phyloP scores from a whole-genome alignment of 2,888 invertebrate species.

The Thymelicus sylvestris region DNA sequence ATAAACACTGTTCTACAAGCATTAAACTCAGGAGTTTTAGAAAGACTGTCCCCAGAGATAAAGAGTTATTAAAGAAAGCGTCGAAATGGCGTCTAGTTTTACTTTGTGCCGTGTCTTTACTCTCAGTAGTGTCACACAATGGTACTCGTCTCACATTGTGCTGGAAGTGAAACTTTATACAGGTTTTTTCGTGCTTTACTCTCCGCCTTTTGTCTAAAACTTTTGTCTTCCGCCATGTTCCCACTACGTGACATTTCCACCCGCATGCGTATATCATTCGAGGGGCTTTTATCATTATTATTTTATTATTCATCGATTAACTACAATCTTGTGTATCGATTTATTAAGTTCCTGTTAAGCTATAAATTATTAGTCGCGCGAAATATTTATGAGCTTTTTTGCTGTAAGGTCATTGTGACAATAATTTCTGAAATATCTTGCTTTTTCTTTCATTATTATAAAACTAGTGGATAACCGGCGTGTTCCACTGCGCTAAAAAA shows the following conservation, averaged over 20 bases:
- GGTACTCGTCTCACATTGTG: constrained; percentile 58
- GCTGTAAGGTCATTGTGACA: background rate
- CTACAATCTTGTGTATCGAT: background rate
- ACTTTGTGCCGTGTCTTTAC: constrained; percentile 48
- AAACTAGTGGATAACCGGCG: too few species aligned
- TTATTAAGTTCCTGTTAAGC: background rate
- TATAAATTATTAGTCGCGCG: background rate
- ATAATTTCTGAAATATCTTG: too few species aligned
- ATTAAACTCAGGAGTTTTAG: background rate
- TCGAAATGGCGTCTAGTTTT: constrained; percentile 56
- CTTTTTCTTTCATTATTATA: too few species aligned
- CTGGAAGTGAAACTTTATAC: constrained; percentile 69
- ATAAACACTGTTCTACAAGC: background rate
- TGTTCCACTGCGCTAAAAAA: too few species aligned
- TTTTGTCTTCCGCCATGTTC: constrained; percentile 29
- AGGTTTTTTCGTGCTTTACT: constrained; percentile 59
- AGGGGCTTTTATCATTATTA: constrained; percentile 64
- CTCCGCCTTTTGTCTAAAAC: constrained; percentile 59
- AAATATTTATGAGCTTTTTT: background rate
- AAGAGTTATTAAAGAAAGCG: constrained; percentile 49
- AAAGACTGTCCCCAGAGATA: constrained; percentile 19
- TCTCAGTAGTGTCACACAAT: constrained; percentile 50
- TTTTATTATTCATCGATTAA: constrained; percentile 54
- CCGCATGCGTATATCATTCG: constrained; percentile 51
- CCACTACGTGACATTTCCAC: constrained; percentile 56